Percentiles rank a stretch among this genome's conserved stretches.
Evolutionary conservation across 2,888 invertebrate genomes (phyloP).

Genomic region (Euplagia quadripunctaria): DNA sequence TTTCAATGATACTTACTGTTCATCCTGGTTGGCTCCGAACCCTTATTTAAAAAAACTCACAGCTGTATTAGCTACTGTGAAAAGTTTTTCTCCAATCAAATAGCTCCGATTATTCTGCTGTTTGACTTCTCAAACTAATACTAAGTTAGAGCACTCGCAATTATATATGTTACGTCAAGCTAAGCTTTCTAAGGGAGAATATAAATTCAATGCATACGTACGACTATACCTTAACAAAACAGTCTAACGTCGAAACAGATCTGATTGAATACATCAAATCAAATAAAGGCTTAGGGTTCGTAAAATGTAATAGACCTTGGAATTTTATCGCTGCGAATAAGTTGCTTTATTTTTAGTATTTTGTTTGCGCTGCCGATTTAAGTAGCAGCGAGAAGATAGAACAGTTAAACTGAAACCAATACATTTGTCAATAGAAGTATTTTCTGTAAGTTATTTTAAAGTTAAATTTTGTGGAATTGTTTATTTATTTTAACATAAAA

Average conservation of each 20-base stretch:
- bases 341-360: slow-evolving; percentile 30
- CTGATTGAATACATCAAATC: slow-evolving; percentile 29
- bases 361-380: slow-evolving; percentile 5
- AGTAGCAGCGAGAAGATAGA: background rate
- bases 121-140: background rate
- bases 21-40: no score
- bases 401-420: background rate
- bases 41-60: background rate
- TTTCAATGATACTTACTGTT: no score
- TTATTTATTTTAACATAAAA: no score
- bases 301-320: slow-evolving; percentile 35
- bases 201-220: background rate
- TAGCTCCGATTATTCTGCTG: no score
- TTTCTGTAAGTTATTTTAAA: background rate
- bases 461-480: background rate
- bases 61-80: no score
- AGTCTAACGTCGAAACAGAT: slow-evolving; percentile 16
- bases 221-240: slow-evolving; percentile 21
- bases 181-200: no score
- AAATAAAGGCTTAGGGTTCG: slow-evolving; percentile 39
- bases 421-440: background rate
- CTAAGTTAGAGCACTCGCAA: background rate
- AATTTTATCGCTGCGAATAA: slow-evolving; percentile 28
- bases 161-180: no score
- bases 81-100: no score